Evolutionary conservation across 1,140 invertebrate genomes (phyloP), one percentile per base, ranked within the genome.

Genomic region (Drosophila pruinosa): DNA sequence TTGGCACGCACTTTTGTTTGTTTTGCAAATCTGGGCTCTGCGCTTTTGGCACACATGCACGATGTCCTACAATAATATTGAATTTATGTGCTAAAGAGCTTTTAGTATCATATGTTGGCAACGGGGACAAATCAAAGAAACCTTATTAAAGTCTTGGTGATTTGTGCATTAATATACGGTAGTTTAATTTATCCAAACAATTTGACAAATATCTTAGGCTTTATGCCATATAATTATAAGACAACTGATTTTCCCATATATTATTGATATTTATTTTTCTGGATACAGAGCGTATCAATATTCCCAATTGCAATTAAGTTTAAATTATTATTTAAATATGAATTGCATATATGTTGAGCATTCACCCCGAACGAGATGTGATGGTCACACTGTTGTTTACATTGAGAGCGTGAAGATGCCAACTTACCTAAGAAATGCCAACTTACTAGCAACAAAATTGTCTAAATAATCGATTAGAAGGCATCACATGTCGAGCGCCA

Each of bases 401-500:
- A 52, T 61, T 21, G 5, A 12, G 2, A 22, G 14, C 2, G 1
- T 2, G 4, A 39, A 5, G 3, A 19, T 64, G 38, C 24, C 45
- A 68, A 59, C 53, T 14, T 57, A 0, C 8, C 2, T 10, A 1
- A 26, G 24, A 3, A 38, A 17, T 71, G 68, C 61, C 61, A 71
- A 71, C 62, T 58, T 67, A 45, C 8, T 8, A n/a, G n/a, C 1
- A 24, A 45, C 1, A 52, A 58, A 72, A 53, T 36, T 43, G 12
- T 53, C 53, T 52, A 52, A 57, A 24, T 58, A 67, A 72, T 67
- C 69, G 69, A 72, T 72, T 67, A 2, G 34, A n/a, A 15, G 36
- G 69, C 69, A 72, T 68, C 69, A 72, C 69, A 72, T 72, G 71
- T 70, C 65, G 58, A 52, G 31, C 65, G 65, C 72, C 72, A 74